Percentiles rank a stretch among this genome's conserved stretches.
Conservation (phyloP, 2,888 invertebrate species). For the Bedellia somnulentella region DNA sequence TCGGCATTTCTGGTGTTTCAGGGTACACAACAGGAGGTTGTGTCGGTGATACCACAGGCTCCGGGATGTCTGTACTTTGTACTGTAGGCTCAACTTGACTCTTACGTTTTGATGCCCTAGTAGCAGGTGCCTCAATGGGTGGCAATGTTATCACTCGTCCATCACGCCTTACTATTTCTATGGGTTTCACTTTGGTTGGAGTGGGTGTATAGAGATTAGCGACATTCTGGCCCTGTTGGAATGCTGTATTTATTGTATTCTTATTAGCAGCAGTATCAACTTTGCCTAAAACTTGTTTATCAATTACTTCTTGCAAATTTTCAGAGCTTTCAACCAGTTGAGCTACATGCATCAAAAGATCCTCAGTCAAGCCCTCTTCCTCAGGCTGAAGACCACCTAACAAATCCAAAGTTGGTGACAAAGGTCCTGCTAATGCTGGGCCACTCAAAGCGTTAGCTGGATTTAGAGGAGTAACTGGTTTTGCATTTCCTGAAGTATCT, state of each 20-base stretch:
- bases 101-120: slow-evolving; percentile 71
- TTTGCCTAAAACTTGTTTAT: slow-evolving; percentile 64
- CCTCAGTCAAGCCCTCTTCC: slow-evolving; percentile 68
- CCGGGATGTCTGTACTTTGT: slow-evolving; percentile 10
- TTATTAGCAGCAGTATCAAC: slow-evolving; percentile 29
- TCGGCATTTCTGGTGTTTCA: slow-evolving; percentile 26
- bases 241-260: slow-evolving; percentile 16
- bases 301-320: slow-evolving; percentile 72
- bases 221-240: slow-evolving; percentile 15
- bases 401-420: slow-evolving; percentile 62
- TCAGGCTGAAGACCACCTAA: slow-evolving; percentile 65
- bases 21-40: slow-evolving; percentile 9
- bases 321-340: slow-evolving; percentile 69
- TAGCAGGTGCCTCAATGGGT: slow-evolving; percentile 82
- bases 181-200: slow-evolving; percentile 55
- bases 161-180: slow-evolving; percentile 73
- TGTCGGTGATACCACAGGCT: slow-evolving; percentile 12
- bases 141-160: slow-evolving; percentile 78
- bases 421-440: slow-evolving; percentile 50
- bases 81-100: slow-evolving; percentile 34
- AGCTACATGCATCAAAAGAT: slow-evolving; percentile 73
- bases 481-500: slow-evolving; percentile 31
- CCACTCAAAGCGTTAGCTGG: slow-evolving; percentile 39
- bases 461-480: slow-evolving; percentile 28
- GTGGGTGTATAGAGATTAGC: slow-evolving; percentile 25